These are phyloP conservation scores for Muschampia plurimacula DNA, from an alignment of 2,888 invertebrate genomes.

Conservation along the genomic window DNA sequence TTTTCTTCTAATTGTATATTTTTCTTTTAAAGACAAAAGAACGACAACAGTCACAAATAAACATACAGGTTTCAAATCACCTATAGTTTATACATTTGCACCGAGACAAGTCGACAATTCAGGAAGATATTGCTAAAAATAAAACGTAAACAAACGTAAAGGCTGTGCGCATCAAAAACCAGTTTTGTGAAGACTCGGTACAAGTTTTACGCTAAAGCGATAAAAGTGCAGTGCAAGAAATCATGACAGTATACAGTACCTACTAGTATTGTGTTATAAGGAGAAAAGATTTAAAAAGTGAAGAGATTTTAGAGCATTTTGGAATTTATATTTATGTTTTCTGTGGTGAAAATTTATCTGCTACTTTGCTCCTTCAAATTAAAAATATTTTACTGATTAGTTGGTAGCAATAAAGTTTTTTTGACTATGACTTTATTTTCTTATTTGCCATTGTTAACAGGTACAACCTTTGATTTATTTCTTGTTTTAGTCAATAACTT, in stretches of 20 bases:
- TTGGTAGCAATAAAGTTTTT: too few species aligned
- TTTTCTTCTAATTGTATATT: neutral
- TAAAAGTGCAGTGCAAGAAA: neutral
- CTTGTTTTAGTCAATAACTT: too few species aligned
- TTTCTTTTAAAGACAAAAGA: conserved; percentile 1
- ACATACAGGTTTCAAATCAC: conserved; percentile 2
- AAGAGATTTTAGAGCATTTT: neutral
- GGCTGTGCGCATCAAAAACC: conserved; percentile 64
- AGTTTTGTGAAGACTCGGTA: conserved; percentile 54
- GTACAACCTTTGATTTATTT: too few species aligned
- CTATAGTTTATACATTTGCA: conserved; percentile 11
- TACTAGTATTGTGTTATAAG: neutral
- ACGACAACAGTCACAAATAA: neutral
- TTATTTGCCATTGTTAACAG: too few species aligned
- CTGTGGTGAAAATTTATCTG: neutral
- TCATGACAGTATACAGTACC: neutral
- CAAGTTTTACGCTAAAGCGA: conserved; percentile 53
- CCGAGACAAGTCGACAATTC: conserved; percentile 52
- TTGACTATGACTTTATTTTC: too few species aligned
- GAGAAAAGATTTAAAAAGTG: neutral
- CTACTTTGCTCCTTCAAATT: too few species aligned
- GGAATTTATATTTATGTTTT: neutral
- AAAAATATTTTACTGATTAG: too few species aligned
- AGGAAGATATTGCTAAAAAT: conserved; percentile 67
- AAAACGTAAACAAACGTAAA: conserved; percentile 72